Conservation (phyloP, 1,140 invertebrate genomes). For the Magallana angulata region DNA sequence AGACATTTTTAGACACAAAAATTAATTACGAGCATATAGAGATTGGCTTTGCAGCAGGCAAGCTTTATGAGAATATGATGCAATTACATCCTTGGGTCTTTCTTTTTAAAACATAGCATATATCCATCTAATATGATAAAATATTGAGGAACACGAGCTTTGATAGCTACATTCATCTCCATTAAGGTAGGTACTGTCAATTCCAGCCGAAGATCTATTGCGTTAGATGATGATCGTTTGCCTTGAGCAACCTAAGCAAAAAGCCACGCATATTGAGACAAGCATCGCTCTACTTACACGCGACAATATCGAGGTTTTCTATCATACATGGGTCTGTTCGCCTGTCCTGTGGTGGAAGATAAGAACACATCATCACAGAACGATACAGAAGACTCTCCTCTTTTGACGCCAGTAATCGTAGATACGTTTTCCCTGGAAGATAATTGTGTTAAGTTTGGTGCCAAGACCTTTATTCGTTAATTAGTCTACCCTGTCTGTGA, state of each 20-base stretch:
- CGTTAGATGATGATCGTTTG: background rate
- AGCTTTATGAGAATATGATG: too few relatives aligned
- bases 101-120: background rate
- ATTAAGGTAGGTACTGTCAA: conserved; percentile 23
- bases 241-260: background rate
- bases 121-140: background rate
- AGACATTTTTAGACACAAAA: too few relatives aligned
- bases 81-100: too few relatives aligned
- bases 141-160: background rate
- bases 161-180: background rate
- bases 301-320: background rate
- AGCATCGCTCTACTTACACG: background rate
- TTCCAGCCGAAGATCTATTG: background rate
- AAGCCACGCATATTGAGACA: background rate
- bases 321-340: background rate
- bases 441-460: conserved; percentile 20
- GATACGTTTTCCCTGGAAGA: background rate
- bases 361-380: background rate
- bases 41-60: too few relatives aligned
- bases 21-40: too few relatives aligned
- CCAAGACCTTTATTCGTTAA: conserved; percentile 1
- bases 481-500: background rate
- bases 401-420: conserved; percentile 8
- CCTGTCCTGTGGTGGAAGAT: conserved; percentile 1
- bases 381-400: background rate